A percentile compares a stretch with the other conserved stretches of the same genome.
These are phyloP conservation scores for Mya arenaria DNA, from an alignment of 1,140 invertebrate genomes.

Conservation along the genomic window DNA sequence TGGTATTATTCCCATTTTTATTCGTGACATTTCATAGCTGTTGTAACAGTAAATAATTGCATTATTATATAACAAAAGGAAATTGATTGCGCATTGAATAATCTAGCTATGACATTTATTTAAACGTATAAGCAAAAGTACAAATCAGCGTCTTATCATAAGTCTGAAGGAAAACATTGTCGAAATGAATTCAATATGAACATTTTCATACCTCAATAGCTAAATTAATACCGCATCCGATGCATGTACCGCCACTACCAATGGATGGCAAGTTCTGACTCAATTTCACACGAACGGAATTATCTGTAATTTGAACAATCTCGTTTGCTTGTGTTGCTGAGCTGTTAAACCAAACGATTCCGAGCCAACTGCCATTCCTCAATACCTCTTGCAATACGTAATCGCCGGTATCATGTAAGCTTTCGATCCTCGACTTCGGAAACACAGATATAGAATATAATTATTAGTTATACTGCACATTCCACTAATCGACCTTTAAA, in stretches of 20 bases:
- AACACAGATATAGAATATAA: no score
- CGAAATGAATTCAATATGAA: no score
- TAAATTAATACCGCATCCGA: slow-evolving; percentile 29
- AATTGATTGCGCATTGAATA: no score
- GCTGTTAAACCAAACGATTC: slow-evolving; percentile 1
- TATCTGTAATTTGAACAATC: not conserved
- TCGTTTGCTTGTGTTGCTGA: not conserved
- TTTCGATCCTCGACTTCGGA: not conserved
- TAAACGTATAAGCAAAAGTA: no score
- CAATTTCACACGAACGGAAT: not conserved
- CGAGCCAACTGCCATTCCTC: not conserved
- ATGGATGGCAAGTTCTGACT: not conserved
- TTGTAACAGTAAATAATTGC: no score
- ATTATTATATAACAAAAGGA: no score
- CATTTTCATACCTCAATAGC: slow-evolving; percentile 14
- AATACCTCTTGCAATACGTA: not conserved
- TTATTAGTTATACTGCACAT: no score
- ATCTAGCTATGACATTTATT: not conserved
- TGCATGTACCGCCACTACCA: slow-evolving; percentile 5
- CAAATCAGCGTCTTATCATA: no score
- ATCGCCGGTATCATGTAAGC: not conserved
- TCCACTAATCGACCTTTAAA: no score
- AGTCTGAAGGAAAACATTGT: no score
- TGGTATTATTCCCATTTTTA: no score
- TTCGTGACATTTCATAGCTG: no score